Conservation (phyloP, 2,113 vertebrate genomes). For the Lates calcarifer region DNA sequence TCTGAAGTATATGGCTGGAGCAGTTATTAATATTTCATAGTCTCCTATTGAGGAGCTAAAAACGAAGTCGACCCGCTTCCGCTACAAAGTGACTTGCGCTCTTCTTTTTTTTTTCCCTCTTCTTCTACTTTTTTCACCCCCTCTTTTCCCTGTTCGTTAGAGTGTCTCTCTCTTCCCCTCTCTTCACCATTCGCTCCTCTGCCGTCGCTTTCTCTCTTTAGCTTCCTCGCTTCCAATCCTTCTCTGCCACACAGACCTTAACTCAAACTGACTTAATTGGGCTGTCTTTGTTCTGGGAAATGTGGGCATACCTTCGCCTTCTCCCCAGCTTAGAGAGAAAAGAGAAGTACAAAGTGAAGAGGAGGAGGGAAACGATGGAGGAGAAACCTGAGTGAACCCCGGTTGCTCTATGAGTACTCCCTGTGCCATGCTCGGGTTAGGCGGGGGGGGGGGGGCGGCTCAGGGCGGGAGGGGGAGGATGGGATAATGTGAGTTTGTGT, state of each 20-base stretch:
- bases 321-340: constrained; percentile 58
- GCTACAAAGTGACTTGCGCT: constrained; percentile 82
- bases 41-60: constrained; percentile 85
- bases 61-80: constrained; percentile 81
- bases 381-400: constrained; percentile 55
- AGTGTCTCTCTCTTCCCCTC: constrained; percentile 64
- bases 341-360: constrained; percentile 49
- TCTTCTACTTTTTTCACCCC: constrained; percentile 60
- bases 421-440: constrained; percentile 48
- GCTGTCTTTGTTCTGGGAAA: constrained; percentile 86
- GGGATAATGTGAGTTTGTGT: constrained; percentile 33
- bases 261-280: constrained; percentile 88
- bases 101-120: constrained; percentile 58
- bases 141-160: constrained; percentile 67
- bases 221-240: constrained; percentile 65
- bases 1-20: constrained; percentile 86
- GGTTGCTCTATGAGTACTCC: constrained; percentile 33
- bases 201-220: constrained; percentile 51
- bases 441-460: not conserved
- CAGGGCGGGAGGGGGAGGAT: not conserved
- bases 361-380: constrained; percentile 43
- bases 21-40: constrained; percentile 87
- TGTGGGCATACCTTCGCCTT: constrained; percentile 80
- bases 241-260: constrained; percentile 81
- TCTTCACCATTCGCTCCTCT: constrained; percentile 48